Evolutionary conservation across 2,113 vertebrate genomes (phyloP), one percentile per base, ranked within the genome.

Genomic region (Gnathonemus echidnorhynchus): DNA sequence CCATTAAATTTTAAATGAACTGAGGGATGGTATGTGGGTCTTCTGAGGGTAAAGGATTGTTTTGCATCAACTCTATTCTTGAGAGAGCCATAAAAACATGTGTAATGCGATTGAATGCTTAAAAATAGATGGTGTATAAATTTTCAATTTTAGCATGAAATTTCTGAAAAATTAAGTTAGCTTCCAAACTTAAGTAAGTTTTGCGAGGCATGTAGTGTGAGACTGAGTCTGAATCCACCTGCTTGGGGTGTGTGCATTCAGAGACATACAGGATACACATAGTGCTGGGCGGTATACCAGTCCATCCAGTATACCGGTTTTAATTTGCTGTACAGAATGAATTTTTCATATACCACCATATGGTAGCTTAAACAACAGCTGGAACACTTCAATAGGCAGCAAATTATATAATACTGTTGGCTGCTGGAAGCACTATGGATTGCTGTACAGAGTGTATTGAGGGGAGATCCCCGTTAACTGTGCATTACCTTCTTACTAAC

Each of bases 1-100:
- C 35, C 88, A 94, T 93, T 56, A 93, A 93, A 93, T 80, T 93
- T 95, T 92, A 91, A 94, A 89, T 86, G 49, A 31, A 89, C 58
- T 90, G 89, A 80, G 91, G 89, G 66, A 50, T 92, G 13, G 91
- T 90, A 90, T 92, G 91, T 91, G 89, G 56, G 94, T 90, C 92
- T 83, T n/a, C 0, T 83, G 89, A 83, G 42, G 6, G 56, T 83
- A 13, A 11, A 86, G 91, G 90, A 90, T 93, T 77, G 27, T 90
- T 93, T 92, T 92, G 89, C 86, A 90, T 87, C 39, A 90, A 91
- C 93, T 89, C 70, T 90, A 87, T 93, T 91, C 92, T 92, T 86
- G 46, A 90, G 86, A 91, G 91, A 91, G 92, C 92, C 89, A 56
- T 92, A 89, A 93, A 92, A 91, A 15, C 35, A 42, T 90, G 52